Evolutionary conservation across 2,797 vertebrate genomes (phyloP).

Genomic region (Hozukius guyotensis): DNA sequence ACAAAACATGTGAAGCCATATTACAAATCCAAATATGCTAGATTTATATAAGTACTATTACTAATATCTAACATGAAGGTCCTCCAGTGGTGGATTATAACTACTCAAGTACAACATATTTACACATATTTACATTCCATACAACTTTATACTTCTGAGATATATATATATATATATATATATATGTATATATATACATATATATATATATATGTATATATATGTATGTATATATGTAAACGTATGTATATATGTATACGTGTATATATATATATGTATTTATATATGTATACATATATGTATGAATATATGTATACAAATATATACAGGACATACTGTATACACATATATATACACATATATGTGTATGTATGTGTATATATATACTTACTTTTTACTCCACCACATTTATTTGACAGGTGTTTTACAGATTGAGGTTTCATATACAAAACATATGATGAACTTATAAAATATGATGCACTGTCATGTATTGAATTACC

Average conservation of each 20-base stretch:
- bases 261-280: background rate
- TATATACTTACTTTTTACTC: background rate
- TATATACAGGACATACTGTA: too few relatives aligned
- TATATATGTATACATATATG: background rate
- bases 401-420: background rate
- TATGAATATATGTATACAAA: background rate
- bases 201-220: rapidly evolving
- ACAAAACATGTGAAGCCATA: background rate
- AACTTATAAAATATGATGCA: background rate
- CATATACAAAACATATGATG: background rate
- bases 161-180: too few relatives aligned
- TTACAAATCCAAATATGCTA: background rate
- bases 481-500: background rate
- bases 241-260: too few relatives aligned
- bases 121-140: background rate
- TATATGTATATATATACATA: too few relatives aligned
- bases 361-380: too few relatives aligned
- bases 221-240: too few relatives aligned
- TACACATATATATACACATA: too few relatives aligned
- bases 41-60: background rate
- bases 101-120: background rate
- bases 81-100: background rate
- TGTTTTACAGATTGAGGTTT: background rate
- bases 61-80: background rate
- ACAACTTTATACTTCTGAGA: background rate